Conservation (phyloP, 2,888 invertebrate genomes). For the Dryocosmus kuriphilus region DNA sequence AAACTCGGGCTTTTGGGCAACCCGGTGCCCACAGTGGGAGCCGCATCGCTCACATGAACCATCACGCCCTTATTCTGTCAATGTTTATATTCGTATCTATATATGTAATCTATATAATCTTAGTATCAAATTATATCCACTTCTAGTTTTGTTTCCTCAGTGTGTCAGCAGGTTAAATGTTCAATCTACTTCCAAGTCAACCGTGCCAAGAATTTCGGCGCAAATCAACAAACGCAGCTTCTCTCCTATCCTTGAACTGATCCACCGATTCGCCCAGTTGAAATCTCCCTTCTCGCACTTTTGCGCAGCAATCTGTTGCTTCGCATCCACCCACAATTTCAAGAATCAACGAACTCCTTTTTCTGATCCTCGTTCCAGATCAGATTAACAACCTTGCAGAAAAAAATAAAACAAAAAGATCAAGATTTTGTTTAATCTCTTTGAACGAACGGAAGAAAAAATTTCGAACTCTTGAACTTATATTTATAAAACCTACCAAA, state of each 20-base stretch:
- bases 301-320: conserved; percentile 62
- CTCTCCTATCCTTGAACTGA: conserved; percentile 30
- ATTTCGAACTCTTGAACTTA: background rate
- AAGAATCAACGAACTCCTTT: conserved; percentile 6
- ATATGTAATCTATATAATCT: background rate
- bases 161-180: background rate
- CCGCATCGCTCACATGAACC: conserved; percentile 75
- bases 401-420: background rate
- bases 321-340: conserved; percentile 43
- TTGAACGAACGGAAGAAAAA: too few species aligned
- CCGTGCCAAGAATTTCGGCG: conserved; percentile 16
- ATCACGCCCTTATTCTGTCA: conserved; percentile 55
- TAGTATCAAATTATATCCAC: background rate
- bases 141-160: background rate
- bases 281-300: conserved; percentile 37
- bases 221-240: conserved; percentile 33
- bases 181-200: background rate
- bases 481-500: background rate
- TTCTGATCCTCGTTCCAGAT: background rate
- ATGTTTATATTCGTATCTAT: background rate
- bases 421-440: background rate
- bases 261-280: conserved; percentile 32
- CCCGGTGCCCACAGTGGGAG: conserved; percentile 78
- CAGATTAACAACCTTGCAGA: conserved; percentile 7
- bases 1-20: conserved; percentile 93